These are phyloP conservation scores for Rhinogobio ventralis DNA, from an alignment of 2,797 vertebrate genomes.

Conservation along the genomic window DNA sequence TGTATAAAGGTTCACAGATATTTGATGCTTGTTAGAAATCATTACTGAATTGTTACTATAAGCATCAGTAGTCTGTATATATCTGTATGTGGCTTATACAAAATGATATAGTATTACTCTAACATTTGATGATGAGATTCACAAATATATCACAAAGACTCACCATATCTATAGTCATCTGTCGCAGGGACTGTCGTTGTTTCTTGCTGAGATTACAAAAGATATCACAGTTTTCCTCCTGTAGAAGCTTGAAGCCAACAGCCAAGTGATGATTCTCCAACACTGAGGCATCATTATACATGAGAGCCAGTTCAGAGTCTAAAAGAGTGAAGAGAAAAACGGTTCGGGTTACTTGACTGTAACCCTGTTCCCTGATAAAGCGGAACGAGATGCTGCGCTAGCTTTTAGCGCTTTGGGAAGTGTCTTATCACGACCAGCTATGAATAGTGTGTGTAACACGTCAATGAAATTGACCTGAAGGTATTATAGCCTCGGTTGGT, in stretches of 20 bases:
- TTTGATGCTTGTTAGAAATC: neutral
- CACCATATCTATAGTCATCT: slow-evolving; percentile 93
- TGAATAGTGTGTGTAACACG: too few species aligned
- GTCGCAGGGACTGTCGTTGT: slow-evolving; percentile 86
- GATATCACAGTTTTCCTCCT: slow-evolving; percentile 92
- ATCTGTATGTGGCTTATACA: neutral
- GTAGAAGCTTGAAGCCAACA: slow-evolving; percentile 93
- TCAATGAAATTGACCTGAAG: too few species aligned
- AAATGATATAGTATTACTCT: neutral
- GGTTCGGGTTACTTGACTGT: too few species aligned
- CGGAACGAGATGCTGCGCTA: too few species aligned
- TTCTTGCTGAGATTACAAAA: slow-evolving; percentile 91
- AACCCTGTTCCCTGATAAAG: too few species aligned
- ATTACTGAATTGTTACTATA: neutral
- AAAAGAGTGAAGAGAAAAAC: slow-evolving; percentile 1
- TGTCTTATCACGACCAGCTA: too few species aligned
- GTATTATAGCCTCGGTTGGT: too few species aligned
- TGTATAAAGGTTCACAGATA: too few species aligned
- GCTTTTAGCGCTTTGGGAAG: too few species aligned
- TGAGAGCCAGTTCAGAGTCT: slow-evolving; percentile 93
- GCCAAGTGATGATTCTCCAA: slow-evolving; percentile 95
- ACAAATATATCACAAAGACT: too few species aligned
- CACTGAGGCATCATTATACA: slow-evolving; percentile 93
- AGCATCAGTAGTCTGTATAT: neutral
- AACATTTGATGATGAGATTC: neutral